Evolutionary conservation across 2,888 invertebrate species (phyloP).

Genomic region (Corbicula japonica): DNA sequence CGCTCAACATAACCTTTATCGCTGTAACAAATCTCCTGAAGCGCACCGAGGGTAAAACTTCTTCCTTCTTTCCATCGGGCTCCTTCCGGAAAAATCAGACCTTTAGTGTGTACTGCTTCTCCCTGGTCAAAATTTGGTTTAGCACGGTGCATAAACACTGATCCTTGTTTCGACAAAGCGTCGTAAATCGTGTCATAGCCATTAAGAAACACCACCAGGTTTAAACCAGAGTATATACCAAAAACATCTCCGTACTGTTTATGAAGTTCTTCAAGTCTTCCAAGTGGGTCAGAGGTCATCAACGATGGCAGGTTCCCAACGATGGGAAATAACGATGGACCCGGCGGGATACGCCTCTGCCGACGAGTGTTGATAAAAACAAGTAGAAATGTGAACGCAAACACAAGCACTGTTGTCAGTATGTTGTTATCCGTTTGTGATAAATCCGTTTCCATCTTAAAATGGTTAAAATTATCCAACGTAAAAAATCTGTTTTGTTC

Average conservation of each 20-base stretch:
- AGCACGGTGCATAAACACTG: conserved; percentile 15
- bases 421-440: conserved; percentile 15
- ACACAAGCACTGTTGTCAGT: conserved; percentile 41
- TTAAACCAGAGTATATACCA: conserved; percentile 44
- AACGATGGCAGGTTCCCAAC: conserved; percentile 53
- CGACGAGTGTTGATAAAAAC: conserved; percentile 40
- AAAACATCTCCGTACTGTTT: conserved; percentile 54
- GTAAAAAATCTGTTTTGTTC: no score
- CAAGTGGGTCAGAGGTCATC: conserved; percentile 26
- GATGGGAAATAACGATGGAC: conserved; percentile 52
- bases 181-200: conserved; percentile 53
- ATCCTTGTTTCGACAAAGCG: conserved; percentile 57
- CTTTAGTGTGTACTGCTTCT: conserved; percentile 6
- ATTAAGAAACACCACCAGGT: conserved; percentile 54
- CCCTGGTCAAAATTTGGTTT: conserved; percentile 10
- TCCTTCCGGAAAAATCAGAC: conserved; percentile 23
- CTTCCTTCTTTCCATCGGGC: conserved; percentile 49
- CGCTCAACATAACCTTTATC: conserved; percentile 35
- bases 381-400: conserved; percentile 42
- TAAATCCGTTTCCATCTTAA: no score
- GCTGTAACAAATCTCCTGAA: conserved; percentile 43
- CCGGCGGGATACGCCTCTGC: conserved; percentile 35
- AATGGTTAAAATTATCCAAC: no score
- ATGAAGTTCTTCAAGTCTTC: conserved; percentile 18
- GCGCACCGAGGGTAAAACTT: conserved; percentile 15